Evolutionary conservation across 2,888 invertebrate species (phyloP), one percentile per base, ranked within the genome.

Genomic region (Saturnia japonica): DNA sequence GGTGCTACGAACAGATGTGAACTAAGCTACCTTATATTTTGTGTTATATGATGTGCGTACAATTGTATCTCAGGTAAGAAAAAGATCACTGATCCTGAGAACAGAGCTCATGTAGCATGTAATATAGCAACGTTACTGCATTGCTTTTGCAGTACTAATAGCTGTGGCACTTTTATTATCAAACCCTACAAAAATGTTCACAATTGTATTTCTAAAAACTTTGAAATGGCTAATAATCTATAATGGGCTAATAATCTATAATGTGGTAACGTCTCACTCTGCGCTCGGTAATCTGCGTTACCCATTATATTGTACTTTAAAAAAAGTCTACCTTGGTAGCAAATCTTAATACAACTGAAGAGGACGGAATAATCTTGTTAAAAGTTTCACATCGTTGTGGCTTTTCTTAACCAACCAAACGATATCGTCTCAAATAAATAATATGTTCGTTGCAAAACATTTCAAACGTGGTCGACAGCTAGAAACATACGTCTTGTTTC

Each of bases 391-490:
- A 28, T 28, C 28, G 57, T 60, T 60, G 3, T 12, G 28, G 40
- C 64, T 40, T n/a, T 40, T 40, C 40, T 64, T 64, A 64, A 19
- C 64, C 64, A 9, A 19, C 12, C 4, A 22, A 64, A 64, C 40
- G 64, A 28, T 64, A 64, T 40, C 40, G 40, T 40, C 40, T 64
- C 40, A 64, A 34, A 64, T 34, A 64, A 64, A 64, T 60, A 60
- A 60, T 64, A 40, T 19, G 64, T 64, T 40, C 64, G 19, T 64
- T 64, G 40, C 57, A 40, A 64, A 64, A 64, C 64, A 64, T 64
- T 64, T 64, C 40, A 40, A 40, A 64, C n/a, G 1, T 40, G 19
- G 19, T 60, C 34, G 64, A 64, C 40, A 64, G 64, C 64, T 40
- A 34, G 40, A 40, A 64, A 40, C 64, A 64, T 34, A 40, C 64